phyloP scores from a whole-genome alignment of 2,113 vertebrate genomes.

The Oryctolagus cuniculus region mOryCun1.1 NC_091434.1:60096001-60096500 shows the following conservation, averaged over 20 bases:
- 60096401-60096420: conserved; percentile 63
- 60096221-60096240: conserved; percentile 5
- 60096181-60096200: not conserved
- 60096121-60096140: too few species aligned
- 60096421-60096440: conserved; percentile 50
- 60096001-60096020: too few species aligned
- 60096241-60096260: not conserved
- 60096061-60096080: too few species aligned
- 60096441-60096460: not conserved
- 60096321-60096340: conserved; percentile 7
- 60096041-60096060: too few species aligned
- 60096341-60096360: conserved; percentile 6
- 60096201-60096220: conserved; percentile 37
- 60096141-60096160: too few species aligned
- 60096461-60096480: conserved; percentile 61
- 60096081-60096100: too few species aligned
- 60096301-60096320: conserved; percentile 15
- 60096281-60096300: conserved; percentile 62
- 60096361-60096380: conserved; percentile 3
- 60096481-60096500: conserved; percentile 59
- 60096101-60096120: too few species aligned
- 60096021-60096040: too few species aligned
- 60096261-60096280: not conserved
- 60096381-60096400: not conserved
- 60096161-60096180: not conserved